Percentiles rank a stretch among this genome's conserved stretches.
Evolutionary conservation across 1,140 invertebrate species (phyloP).

Genomic region (Aphidius ervi): DNA sequence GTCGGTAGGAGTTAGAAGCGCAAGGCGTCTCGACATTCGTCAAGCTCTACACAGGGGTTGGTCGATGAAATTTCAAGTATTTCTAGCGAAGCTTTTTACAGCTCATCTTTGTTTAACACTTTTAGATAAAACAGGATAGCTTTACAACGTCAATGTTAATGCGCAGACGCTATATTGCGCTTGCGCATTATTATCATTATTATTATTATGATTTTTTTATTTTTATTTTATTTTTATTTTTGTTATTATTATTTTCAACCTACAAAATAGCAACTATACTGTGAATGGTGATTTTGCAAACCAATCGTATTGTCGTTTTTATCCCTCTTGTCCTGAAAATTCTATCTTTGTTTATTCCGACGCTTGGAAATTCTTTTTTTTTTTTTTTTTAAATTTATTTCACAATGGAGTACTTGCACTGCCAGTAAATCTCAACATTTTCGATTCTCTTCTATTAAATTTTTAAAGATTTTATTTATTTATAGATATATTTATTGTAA

Average conservation of each 20-base stretch:
- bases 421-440: too few species aligned
- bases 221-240: too few species aligned
- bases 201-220: too few species aligned
- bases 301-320: constrained; percentile 55
- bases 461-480: too few species aligned
- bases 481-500: too few species aligned
- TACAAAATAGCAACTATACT: constrained; percentile 37
- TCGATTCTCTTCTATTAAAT: too few species aligned
- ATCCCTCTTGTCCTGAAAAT: constrained; percentile 45
- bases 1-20: constrained; percentile 48
- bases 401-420: too few species aligned
- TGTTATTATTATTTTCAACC: too few species aligned
- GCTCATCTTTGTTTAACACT: constrained; percentile 28
- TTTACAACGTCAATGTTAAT: constrained; percentile 48
- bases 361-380: constrained; percentile 7
- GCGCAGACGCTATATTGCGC: constrained; percentile 42
- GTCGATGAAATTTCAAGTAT: constrained; percentile 23
- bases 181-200: not conserved
- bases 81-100: constrained; percentile 12
- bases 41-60: constrained; percentile 46
- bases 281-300: constrained; percentile 54
- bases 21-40: constrained; percentile 53
- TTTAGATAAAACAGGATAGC: constrained; percentile 29
- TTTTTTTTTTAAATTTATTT: not conserved
- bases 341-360: constrained; percentile 19